These are phyloP conservation scores for Thecophora atra DNA, from an alignment of 2,888 invertebrate species.

Conservation along the genomic window DNA sequence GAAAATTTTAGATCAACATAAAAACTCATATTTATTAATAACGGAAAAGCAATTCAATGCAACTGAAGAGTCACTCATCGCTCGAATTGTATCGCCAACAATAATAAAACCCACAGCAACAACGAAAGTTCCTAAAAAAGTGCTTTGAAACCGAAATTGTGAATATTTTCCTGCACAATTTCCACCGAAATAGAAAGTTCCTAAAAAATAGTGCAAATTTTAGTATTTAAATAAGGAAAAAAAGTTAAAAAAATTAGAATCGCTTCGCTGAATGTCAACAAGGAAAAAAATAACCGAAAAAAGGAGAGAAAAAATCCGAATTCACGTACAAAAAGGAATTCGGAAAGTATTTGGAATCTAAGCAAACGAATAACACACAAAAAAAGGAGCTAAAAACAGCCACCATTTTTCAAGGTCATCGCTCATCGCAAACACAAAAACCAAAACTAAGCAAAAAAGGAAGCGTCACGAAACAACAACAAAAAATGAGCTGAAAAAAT, in stretches of 20 bases:
- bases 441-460: conserved; percentile 28
- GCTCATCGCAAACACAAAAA: conserved; percentile 29
- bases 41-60: not conserved
- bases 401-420: conserved; percentile 29
- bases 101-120: conserved; percentile 22
- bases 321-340: not conserved
- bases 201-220: conserved; percentile 38
- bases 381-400: conserved; percentile 24
- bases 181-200: conserved; percentile 34
- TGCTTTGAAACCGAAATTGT: conserved; percentile 31
- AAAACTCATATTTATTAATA: too few species aligned
- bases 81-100: not conserved
- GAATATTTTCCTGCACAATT: not conserved
- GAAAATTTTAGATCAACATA: too few species aligned
- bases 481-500: conserved; percentile 23
- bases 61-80: not conserved
- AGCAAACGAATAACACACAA: conserved; percentile 18
- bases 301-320: too few species aligned
- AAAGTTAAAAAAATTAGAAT: conserved; percentile 10
- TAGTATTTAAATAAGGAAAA: conserved; percentile 6
- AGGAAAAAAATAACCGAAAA: too few species aligned
- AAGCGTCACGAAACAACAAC: conserved; percentile 29
- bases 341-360: not conserved
- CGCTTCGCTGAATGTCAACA: not conserved
- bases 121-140: conserved; percentile 45